These are phyloP conservation scores for Notolabrus celidotus DNA, from an alignment of 2,797 vertebrate species.

Conservation along the genomic window DNA sequence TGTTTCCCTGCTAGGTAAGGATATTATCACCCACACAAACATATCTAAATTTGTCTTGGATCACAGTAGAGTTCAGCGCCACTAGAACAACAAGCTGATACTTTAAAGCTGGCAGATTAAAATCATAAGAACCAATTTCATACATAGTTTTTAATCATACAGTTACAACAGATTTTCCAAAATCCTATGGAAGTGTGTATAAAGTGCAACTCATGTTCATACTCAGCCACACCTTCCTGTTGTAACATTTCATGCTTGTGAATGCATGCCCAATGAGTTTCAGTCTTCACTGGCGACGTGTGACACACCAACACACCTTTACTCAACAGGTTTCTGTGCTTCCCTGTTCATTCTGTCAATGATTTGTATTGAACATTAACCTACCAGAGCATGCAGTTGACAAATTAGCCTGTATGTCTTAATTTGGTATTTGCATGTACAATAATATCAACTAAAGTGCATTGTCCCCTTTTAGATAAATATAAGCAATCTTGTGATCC, in stretches of 20 bases:
- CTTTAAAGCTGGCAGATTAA: no score
- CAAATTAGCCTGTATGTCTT: neutral
- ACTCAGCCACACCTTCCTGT: conserved; percentile 45
- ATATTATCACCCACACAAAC: no score
- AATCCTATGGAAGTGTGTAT: no score
- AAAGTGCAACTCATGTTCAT: neutral
- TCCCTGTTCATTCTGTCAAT: neutral
- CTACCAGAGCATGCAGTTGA: neutral
- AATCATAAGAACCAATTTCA: no score
- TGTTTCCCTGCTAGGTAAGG: no score
- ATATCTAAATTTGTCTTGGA: no score
- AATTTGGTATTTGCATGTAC: neutral
- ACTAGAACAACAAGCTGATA: no score
- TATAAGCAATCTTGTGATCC: no score
- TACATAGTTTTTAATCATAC: neutral
- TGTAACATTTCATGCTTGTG: conserved; percentile 17
- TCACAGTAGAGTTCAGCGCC: no score
- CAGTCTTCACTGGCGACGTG: conserved; percentile 1
- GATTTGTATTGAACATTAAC: neutral
- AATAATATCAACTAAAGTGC: neutral
- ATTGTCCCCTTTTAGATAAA: neutral
- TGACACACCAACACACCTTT: conserved; percentile 4
- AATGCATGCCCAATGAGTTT: conserved; percentile 35
- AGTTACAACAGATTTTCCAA: neutral
- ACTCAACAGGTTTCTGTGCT: neutral